Evolutionary conservation across 2,888 invertebrate genomes (phyloP).

Genomic region (Rhaphigaster nebulosa): DNA sequence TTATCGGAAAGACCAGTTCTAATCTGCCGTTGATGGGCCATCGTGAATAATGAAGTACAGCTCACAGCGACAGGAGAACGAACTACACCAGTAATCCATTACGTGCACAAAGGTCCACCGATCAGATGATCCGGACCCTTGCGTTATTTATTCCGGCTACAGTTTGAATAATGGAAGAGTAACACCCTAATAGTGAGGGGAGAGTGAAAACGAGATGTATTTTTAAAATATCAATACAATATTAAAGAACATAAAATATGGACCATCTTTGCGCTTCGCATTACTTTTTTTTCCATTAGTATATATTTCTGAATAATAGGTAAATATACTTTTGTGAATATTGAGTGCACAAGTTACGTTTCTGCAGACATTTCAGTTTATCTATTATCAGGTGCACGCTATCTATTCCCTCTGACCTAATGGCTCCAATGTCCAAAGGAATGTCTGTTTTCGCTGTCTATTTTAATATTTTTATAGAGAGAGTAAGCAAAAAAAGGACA

Average conservation of each 20-base stretch:
- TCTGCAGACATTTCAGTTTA: too few relatives aligned
- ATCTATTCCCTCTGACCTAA: too few relatives aligned
- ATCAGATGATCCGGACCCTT: background rate
- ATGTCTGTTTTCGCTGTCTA: too few relatives aligned
- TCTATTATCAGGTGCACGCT: too few relatives aligned
- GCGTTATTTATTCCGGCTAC: background rate
- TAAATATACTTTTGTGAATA: background rate
- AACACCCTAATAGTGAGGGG: background rate
- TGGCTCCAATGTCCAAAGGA: too few relatives aligned
- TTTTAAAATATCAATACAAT: slow-evolving; percentile 5
- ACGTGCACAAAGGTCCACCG: background rate
- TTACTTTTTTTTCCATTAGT: background rate
- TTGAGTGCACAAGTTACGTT: background rate
- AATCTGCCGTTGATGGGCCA: background rate
- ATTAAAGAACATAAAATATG: background rate
- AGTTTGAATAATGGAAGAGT: background rate
- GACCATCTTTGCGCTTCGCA: background rate
- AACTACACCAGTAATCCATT: slow-evolving; percentile 8
- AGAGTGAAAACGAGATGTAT: background rate
- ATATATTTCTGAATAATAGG: background rate
- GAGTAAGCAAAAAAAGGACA: too few relatives aligned
- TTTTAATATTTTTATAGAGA: too few relatives aligned
- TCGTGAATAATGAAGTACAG: background rate
- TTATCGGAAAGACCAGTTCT: too few relatives aligned
- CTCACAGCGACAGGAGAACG: background rate